Percentiles rank a stretch among this genome's conserved stretches.
These are phyloP conservation scores for Latheticus oryzae DNA, from an alignment of 2,888 invertebrate species.

Conservation along the genomic window DNA sequence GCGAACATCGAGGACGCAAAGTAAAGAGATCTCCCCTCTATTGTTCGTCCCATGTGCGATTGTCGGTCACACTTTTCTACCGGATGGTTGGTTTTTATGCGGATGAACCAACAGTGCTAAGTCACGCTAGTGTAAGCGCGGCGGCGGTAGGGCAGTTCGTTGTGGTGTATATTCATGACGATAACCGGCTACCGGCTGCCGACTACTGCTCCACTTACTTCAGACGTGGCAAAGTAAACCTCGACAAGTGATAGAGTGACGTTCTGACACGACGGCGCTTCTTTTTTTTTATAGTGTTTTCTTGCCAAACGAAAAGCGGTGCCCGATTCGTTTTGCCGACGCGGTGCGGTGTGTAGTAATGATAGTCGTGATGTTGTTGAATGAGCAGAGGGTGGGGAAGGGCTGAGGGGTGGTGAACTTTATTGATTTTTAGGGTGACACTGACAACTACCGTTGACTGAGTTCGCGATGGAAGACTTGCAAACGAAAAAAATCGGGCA, in stretches of 20 bases:
- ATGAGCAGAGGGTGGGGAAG: constrained; percentile 65
- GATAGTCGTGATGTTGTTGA: constrained; percentile 63
- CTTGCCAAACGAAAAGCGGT: constrained; percentile 19
- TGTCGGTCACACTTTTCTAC: constrained; percentile 61
- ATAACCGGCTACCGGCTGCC: constrained; percentile 57
- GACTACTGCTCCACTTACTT: constrained; percentile 61
- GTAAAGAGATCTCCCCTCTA: constrained; percentile 54
- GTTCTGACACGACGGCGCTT: constrained; percentile 50
- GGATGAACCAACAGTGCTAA: constrained; percentile 60
- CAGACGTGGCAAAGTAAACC: constrained; percentile 59
- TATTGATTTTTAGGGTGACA: constrained; percentile 78
- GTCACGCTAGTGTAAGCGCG: constrained; percentile 57
- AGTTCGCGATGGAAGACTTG: constrained; percentile 67
- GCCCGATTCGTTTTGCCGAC: constrained; percentile 52
- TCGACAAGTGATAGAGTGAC: constrained; percentile 50
- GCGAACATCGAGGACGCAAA: constrained; percentile 28
- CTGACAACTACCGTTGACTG: constrained; percentile 71
- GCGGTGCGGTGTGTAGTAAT: constrained; percentile 52
- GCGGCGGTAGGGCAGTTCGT: constrained; percentile 52
- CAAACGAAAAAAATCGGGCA: constrained; percentile 66
- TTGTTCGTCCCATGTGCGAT: constrained; percentile 59
- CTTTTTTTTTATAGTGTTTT: too few species aligned
- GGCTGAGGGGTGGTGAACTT: constrained; percentile 68
- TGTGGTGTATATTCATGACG: constrained; percentile 43
- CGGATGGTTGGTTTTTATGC: constrained; percentile 60